Evolutionary conservation across 2,888 invertebrate species (phyloP).

Genomic region (Drosophila rubida): DNA sequence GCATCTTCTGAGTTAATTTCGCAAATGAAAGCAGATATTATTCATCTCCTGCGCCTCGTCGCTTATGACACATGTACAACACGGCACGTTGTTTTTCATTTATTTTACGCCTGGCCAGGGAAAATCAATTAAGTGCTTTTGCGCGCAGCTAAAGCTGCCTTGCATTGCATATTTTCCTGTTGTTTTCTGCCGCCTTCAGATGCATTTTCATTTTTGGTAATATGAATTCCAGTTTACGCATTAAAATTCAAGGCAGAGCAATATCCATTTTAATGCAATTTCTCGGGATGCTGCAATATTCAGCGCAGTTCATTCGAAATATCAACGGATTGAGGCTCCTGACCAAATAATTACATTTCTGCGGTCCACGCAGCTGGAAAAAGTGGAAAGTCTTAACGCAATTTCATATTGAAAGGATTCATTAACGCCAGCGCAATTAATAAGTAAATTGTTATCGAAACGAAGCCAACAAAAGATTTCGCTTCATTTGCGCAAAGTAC

Average conservation of each 20-base stretch:
- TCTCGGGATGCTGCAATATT: conserved; percentile 8
- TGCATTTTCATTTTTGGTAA: conserved; percentile 21
- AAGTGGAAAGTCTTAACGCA: conserved; percentile 30
- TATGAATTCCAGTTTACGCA: conserved; percentile 46
- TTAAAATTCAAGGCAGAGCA: conserved; percentile 43
- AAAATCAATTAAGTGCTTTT: conserved; percentile 60
- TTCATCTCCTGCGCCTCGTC: background rate
- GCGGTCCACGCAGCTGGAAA: conserved; percentile 26
- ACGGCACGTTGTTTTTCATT: conserved; percentile 22
- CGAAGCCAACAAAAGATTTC: conserved; percentile 4
- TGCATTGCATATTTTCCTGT: conserved; percentile 34
- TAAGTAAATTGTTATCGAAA: conserved; percentile 36
- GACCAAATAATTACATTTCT: conserved; percentile 53
- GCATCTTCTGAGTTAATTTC: conserved; percentile 56
- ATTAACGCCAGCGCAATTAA: conserved; percentile 33
- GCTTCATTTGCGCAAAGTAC: background rate
- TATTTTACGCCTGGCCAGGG: conserved; percentile 50
- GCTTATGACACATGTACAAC: conserved; percentile 17
- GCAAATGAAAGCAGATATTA: conserved; percentile 50
- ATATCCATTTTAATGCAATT: conserved; percentile 35
- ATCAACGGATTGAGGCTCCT: background rate
- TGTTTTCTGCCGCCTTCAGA: background rate
- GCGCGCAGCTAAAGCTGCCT: conserved; percentile 46
- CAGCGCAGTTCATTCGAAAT: conserved; percentile 7
- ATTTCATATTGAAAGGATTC: conserved; percentile 12